Base-by-base conservation (phyloP, 1,140 invertebrate species). In the Drosophila sulfurigaster region DNA sequence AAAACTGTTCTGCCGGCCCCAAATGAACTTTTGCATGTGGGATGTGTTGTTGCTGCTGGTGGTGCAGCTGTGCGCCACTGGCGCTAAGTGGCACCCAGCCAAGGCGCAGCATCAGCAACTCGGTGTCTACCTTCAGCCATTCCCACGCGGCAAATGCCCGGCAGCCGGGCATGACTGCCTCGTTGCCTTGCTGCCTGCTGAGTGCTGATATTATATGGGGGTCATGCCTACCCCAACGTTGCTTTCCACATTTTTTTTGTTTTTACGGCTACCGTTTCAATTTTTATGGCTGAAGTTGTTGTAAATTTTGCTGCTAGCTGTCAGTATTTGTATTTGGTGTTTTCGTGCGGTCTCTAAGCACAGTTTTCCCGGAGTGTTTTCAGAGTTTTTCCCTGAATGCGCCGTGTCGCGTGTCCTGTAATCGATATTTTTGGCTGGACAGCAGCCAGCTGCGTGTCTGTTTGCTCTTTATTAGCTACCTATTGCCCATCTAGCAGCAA, bases 221-320 rank as follows among this genome's bases (percentile, higher is more conserved):
- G 57, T 41, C 38, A 28, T 71, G 56, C 64, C 56, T 59, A 63
- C 38, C 48, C 63, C 60, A 64, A 68, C 67, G 63, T 69, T 69
- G 69, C 82, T 54, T 68, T 63, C 57, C 65, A 8, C 30, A 25
- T 25, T 25, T 32, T 32, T 7, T 5, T 32, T 38, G 78, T 58
- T 86, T 81, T 82, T 81, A 87, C 72, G 75, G 75, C 78, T 73
- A 85, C 78, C 81, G 81, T 76, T 89, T 89, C 72, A 77, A 89
- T 81, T 89, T 88, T 89, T 89, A 89, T 89, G 85, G 78, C 78
- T 90, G 58, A 77, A 79, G 78, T 78, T 87, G 83, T 69, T 81
- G 78, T 79, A 79, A 85, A 89, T 88, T 88, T 80, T 69, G 79
- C 73, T 74, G 4, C 48, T 71, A 57, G 62, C 43, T n/a, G 49